Evolutionary conservation across 2,888 invertebrate species (phyloP).

Genomic region (Tridacna gigas): DNA sequence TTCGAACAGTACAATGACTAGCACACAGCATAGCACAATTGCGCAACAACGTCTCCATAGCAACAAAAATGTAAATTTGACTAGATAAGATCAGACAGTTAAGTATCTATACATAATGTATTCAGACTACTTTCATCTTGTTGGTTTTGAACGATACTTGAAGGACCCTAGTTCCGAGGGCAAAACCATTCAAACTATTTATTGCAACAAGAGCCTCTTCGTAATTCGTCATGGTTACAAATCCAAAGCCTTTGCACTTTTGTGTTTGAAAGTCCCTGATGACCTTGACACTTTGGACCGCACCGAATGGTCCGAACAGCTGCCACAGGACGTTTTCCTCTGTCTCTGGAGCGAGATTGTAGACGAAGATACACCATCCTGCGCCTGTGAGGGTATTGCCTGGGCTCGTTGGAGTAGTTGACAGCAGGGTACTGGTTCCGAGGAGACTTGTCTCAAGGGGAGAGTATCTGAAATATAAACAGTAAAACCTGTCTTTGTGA

Average conservation of each 20-base stretch:
- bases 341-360: slow-evolving; percentile 95
- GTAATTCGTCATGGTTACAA: slow-evolving; percentile 99
- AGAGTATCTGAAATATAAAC: slow-evolving; percentile 75
- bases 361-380: slow-evolving; percentile 97
- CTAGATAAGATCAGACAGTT: slow-evolving; percentile 12
- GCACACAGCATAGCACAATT: slow-evolving; percentile 5
- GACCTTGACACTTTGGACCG: slow-evolving; percentile 98
- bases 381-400: slow-evolving; percentile 78
- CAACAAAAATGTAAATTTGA: slow-evolving; percentile 13
- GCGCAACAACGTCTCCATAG: slow-evolving; percentile 13
- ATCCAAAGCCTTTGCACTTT: slow-evolving; percentile 99
- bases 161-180: slow-evolving; percentile 96
- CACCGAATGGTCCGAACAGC: slow-evolving; percentile 98
- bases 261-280: slow-evolving; percentile 97
- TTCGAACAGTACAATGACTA: slow-evolving; percentile 16
- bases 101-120: background rate
- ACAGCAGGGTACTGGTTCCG: slow-evolving; percentile 80
- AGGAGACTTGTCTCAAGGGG: slow-evolving; percentile 81
- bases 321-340: slow-evolving; percentile 97
- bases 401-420: slow-evolving; percentile 75
- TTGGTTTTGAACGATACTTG: slow-evolving; percentile 98
- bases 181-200: slow-evolving; percentile 97
- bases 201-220: slow-evolving; percentile 98
- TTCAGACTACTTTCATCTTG: slow-evolving; percentile 82
- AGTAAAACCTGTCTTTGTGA: too few relatives aligned